phyloP scores from a whole-genome alignment of 53 echinoderm and acorn worm species.

The Pentamera pediparva region DNA sequence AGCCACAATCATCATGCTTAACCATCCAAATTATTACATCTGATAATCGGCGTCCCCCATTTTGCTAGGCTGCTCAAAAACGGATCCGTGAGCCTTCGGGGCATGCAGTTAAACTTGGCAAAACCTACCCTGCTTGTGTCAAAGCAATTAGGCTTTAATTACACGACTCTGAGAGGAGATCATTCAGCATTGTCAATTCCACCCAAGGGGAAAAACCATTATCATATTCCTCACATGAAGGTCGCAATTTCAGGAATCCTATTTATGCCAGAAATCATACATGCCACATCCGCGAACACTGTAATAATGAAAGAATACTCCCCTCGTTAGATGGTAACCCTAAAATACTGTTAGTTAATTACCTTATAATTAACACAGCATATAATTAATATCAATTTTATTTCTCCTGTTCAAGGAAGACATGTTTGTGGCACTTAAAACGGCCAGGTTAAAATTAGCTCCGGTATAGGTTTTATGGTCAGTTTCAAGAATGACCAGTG shows the following conservation, averaged over 20 bases:
- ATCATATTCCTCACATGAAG: constrained; percentile 37
- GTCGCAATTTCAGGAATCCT: constrained; percentile 13
- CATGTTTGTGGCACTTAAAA: too few species aligned
- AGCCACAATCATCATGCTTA: constrained; percentile 7
- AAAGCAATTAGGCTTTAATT: constrained; percentile 37
- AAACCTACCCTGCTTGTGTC: constrained; percentile 32
- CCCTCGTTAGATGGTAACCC: too few species aligned
- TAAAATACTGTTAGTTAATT: too few species aligned
- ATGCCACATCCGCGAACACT: too few species aligned
- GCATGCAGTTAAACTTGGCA: constrained; percentile 11
- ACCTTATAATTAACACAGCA: too few species aligned
- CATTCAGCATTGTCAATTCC: constrained; percentile 16
- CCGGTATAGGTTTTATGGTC: too few species aligned
- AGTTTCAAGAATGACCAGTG: too few species aligned
- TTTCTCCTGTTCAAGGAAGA: too few species aligned
- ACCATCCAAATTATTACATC: constrained; percentile 21
- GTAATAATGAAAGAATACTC: too few species aligned
- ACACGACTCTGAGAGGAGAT: constrained; percentile 14
- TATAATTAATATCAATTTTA: too few species aligned
- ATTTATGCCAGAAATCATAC: not conserved
- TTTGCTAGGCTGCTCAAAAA: constrained; percentile 9
- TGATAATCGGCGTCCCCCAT: too few species aligned
- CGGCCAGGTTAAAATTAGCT: too few species aligned
- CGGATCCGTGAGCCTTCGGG: constrained; percentile 10
- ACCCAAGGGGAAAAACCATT: constrained; percentile 29